Evolutionary conservation across 2,797 vertebrate species (phyloP), one percentile per base, ranked within the genome.

Genomic region (Cuculus canorus): DNA sequence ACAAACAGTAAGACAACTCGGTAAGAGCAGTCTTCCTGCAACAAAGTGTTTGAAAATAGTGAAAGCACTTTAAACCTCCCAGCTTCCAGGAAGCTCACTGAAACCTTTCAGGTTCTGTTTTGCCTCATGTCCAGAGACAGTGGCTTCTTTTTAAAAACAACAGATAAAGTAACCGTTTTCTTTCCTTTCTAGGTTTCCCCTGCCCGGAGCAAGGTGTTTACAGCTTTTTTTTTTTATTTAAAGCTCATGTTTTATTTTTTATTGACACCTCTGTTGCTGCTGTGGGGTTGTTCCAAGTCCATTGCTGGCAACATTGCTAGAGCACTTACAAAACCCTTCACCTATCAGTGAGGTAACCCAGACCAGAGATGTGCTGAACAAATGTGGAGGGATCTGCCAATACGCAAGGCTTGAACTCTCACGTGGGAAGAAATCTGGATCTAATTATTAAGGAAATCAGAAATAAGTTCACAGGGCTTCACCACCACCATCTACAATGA

Each of bases 341-440:
- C 2, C 2, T 1, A 10, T 10, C 54, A 47, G 32, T 1, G 43
- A 61, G 61, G 59, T 13, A 37, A 69, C n/a, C 9, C 10, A 4
- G 50, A 66, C 17, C 3, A 30, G 9, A 5, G 41, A 48, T 17
- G 13, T 1, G 6, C 56, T 43, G 9, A 47, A 56, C 9, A 68
- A 75, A 81, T 1, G 11, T 2, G 33, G 43, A 78, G 27, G 56
- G 41, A n/a, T 39, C 35, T 33, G 54, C 39, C 37, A 35, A 25
- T 0, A 13, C 2, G 7, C 33, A 73, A 41, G 69, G 56, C n/a
- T 11, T 22, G 54, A 76, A 22, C 50, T 61, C 65, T 37, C 24
- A 30, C 32, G 12, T 1, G 32, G 56, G 59, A 56, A 60, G 45
- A 63, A 88, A 84, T 6, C 8, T n/a, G 37, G 28, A 39, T 56